Evolutionary conservation across 1,140 invertebrate species (phyloP).

Genomic region (Eupeodes corollae): DNA sequence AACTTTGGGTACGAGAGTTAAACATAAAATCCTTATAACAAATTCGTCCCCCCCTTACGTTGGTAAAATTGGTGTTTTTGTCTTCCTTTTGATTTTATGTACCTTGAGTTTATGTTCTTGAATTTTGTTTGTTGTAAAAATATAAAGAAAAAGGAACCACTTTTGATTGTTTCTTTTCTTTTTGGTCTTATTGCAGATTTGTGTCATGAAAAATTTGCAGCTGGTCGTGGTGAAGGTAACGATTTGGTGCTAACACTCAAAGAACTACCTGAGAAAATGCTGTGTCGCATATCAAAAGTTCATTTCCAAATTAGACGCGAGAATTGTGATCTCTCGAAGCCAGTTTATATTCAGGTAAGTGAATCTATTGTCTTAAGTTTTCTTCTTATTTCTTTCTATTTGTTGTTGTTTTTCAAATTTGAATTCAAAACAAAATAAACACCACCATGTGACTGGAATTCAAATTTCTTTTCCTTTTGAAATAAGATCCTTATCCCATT

Average conservation of each 20-base stretch:
- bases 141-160: background rate
- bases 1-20: slow-evolving; percentile 29
- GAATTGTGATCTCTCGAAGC: slow-evolving; percentile 28
- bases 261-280: slow-evolving; percentile 30
- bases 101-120: slow-evolving; percentile 4
- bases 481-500: background rate
- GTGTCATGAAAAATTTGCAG: slow-evolving; percentile 27
- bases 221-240: slow-evolving; percentile 28
- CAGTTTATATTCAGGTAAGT: slow-evolving; percentile 33
- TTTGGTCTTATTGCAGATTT: slow-evolving; percentile 17
- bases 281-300: slow-evolving; percentile 33
- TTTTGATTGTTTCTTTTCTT: too few relatives aligned
- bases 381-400: slow-evolving; percentile 2
- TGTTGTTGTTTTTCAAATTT: background rate
- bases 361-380: background rate
- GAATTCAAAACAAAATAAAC: background rate
- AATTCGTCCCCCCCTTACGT: slow-evolving; percentile 25
- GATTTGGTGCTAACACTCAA: slow-evolving; percentile 27
- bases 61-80: slow-evolving; percentile 21
- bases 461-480: background rate
- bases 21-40: slow-evolving; percentile 29
- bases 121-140: slow-evolving; percentile 6
- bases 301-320: slow-evolving; percentile 29
- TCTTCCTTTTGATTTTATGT: background rate
- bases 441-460: background rate